phyloP scores from a whole-genome alignment of 2,797 vertebrate genomes.

The Poeciliopsis paucimaculata region DNA sequence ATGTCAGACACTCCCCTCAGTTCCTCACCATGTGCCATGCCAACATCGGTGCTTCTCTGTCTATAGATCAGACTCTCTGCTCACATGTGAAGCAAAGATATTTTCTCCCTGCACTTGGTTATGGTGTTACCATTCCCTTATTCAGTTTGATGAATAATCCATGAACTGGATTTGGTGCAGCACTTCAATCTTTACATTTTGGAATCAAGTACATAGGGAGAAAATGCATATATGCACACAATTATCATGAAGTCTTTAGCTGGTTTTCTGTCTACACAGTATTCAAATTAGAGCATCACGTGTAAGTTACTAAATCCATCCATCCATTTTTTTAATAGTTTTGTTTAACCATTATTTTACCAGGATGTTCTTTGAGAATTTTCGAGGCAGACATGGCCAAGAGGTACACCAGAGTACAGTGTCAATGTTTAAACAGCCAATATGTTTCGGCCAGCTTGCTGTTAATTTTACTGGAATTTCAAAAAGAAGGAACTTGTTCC shows the following conservation, averaged over 20 bases:
- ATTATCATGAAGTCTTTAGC: neutral
- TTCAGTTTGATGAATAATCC: conserved; percentile 42
- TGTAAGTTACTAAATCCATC: neutral
- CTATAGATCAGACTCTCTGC: conserved; percentile 22
- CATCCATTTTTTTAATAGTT: neutral
- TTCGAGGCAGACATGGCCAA: no score
- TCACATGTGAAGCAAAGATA: conserved; percentile 13
- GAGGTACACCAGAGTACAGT: no score
- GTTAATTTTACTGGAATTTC: neutral
- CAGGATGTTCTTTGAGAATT: no score
- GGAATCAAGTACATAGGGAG: neutral
- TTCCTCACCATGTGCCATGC: conserved; percentile 10
- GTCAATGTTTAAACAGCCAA: neutral
- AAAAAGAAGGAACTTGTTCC: no score
- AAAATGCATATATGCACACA: neutral
- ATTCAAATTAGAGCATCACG: neutral
- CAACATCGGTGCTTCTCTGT: conserved; percentile 15
- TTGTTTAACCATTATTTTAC: no score
- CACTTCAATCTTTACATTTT: neutral
- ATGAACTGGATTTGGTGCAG: conserved; percentile 3
- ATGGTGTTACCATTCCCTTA: conserved; percentile 22
- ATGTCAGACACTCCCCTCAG: conserved; percentile 47
- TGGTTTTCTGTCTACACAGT: neutral
- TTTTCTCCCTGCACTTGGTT: neutral
- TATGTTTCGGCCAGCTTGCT: neutral